A percentile compares a stretch with the other conserved stretches of the same genome.
Conservation (phyloP, 2,888 invertebrate genomes). For the Embidobia sp. region DNA sequence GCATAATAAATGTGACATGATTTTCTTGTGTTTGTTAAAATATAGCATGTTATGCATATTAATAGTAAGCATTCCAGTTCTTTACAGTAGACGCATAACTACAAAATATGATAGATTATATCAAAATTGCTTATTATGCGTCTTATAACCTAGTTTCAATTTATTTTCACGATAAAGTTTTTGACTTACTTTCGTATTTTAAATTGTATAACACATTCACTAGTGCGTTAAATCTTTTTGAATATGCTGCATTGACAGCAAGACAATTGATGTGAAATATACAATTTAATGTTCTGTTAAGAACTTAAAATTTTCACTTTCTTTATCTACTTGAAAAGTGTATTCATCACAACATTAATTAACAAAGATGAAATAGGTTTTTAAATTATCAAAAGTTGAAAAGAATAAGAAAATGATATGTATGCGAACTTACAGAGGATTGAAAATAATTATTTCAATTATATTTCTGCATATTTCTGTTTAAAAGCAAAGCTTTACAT, state of each 20-base stretch:
- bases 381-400: constrained; percentile 11
- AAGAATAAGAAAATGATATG: constrained; percentile 7
- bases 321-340: neutral
- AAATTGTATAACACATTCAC: constrained; percentile 8
- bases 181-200: constrained; percentile 8
- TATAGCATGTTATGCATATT: no score
- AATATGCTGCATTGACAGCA: neutral
- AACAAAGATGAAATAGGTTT: constrained; percentile 2
- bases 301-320: constrained; percentile 16
- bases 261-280: constrained; percentile 29
- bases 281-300: constrained; percentile 1
- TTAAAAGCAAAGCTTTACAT: neutral
- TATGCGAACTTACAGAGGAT: neutral
- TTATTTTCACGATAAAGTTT: constrained; percentile 16
- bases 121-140: constrained; percentile 8
- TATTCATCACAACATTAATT: no score
- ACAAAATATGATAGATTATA: constrained; percentile 10
- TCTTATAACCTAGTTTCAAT: constrained; percentile 23
- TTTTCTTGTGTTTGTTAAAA: no score
- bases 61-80: no score
- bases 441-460: constrained; percentile 26
- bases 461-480: neutral
- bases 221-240: constrained; percentile 3
- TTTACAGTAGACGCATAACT: neutral
- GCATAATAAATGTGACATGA: no score